Conservation (phyloP, 2,113 vertebrate species). For the Paradisaea rubra region DNA sequence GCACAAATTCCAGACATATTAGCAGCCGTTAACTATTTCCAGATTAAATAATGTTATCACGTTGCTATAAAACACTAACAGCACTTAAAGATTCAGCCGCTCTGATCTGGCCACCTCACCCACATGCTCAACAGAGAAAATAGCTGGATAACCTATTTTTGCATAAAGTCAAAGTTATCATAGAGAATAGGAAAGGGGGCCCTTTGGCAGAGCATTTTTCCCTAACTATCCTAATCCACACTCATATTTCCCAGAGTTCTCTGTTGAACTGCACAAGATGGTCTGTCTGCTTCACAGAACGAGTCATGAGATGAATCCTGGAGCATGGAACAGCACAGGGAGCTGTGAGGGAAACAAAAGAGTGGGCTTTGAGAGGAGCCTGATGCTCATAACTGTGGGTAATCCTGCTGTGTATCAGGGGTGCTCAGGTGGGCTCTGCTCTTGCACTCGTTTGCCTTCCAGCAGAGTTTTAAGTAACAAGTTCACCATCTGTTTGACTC, state of each 20-base stretch:
- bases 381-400: background rate
- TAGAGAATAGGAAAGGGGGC: slow-evolving; percentile 26
- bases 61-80: slow-evolving; percentile 73
- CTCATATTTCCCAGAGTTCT: background rate
- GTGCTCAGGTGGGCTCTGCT: background rate
- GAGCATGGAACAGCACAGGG: background rate
- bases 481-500: background rate
- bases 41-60: slow-evolving; percentile 76
- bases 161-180: slow-evolving; percentile 65
- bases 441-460: background rate
- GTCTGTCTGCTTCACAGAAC: background rate
- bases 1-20: slow-evolving; percentile 69
- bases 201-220: background rate
- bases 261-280: background rate
- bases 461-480: background rate
- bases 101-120: slow-evolving; percentile 79
- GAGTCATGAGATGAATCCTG: background rate
- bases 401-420: background rate
- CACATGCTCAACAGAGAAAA: slow-evolving; percentile 62
- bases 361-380: background rate
- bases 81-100: slow-evolving; percentile 65
- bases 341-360: background rate
- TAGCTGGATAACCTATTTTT: slow-evolving; percentile 69
- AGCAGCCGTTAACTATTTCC: slow-evolving; percentile 74
- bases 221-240: background rate